Evolutionary conservation across 2,888 invertebrate genomes (phyloP).

Genomic region (Drosophila gaucha): DNA sequence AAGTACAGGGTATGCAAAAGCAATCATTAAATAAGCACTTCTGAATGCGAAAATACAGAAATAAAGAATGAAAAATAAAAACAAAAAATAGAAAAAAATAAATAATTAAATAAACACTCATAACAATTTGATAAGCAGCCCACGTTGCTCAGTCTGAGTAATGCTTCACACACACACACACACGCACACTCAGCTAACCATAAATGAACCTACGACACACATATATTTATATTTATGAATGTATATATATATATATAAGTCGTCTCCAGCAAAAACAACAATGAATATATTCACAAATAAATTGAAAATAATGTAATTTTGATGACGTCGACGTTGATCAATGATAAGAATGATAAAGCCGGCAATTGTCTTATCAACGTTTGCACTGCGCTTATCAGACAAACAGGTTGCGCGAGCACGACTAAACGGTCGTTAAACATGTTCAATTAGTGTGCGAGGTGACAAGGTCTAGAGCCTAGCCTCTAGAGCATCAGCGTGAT

Average conservation of each 20-base stretch:
- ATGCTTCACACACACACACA: slow-evolving; percentile 9
- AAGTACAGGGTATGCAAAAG: not conserved
- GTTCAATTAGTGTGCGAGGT: slow-evolving; percentile 39
- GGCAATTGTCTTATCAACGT: slow-evolving; percentile 33
- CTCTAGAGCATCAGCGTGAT: no score
- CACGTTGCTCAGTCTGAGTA: slow-evolving; percentile 46
- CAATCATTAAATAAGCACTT: not conserved
- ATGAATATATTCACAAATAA: slow-evolving; percentile 10
- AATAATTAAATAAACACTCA: slow-evolving; percentile 17
- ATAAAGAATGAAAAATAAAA: slow-evolving; percentile 19
- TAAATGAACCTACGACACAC: slow-evolving; percentile 18
- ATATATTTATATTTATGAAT: not conserved
- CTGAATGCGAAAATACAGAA: not conserved
- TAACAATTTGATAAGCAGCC: slow-evolving; percentile 51
- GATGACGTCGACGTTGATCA: slow-evolving; percentile 17
- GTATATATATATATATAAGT: slow-evolving; percentile 1
- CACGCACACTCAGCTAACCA: slow-evolving; percentile 9
- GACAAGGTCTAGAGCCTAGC: slow-evolving; percentile 41
- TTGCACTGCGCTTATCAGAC: slow-evolving; percentile 33
- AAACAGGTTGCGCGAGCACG: slow-evolving; percentile 11
- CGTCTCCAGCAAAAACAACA: slow-evolving; percentile 16
- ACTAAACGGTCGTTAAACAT: slow-evolving; percentile 53
- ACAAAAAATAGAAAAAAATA: slow-evolving; percentile 16
- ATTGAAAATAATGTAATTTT: slow-evolving; percentile 20
- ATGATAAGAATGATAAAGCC: slow-evolving; percentile 1